These are phyloP conservation scores for Pterostichus madidus DNA, from an alignment of 2,888 invertebrate species.

Conservation along the genomic window DNA sequence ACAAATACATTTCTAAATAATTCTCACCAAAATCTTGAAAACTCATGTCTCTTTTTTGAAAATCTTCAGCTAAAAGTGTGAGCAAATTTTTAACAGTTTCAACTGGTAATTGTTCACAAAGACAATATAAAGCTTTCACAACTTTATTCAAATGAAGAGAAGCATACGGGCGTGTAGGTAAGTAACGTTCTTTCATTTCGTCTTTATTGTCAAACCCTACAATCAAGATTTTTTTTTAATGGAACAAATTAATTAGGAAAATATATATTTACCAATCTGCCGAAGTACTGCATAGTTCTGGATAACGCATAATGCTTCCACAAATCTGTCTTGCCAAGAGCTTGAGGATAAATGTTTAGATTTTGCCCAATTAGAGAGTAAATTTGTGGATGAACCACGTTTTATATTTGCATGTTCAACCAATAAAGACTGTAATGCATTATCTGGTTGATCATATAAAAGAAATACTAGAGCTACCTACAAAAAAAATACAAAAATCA, in stretches of 20 bases:
- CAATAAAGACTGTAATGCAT: slow-evolving; percentile 70
- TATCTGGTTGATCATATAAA: slow-evolving; percentile 71
- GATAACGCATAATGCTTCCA: slow-evolving; percentile 80
- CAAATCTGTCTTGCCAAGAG: slow-evolving; percentile 77
- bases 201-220: slow-evolving; percentile 68
- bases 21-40: slow-evolving; percentile 68
- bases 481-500: slow-evolving; percentile 66
- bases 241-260: no score
- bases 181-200: slow-evolving; percentile 73
- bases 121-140: slow-evolving; percentile 76
- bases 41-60: slow-evolving; percentile 68
- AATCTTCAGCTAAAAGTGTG: slow-evolving; percentile 69
- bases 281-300: slow-evolving; percentile 75
- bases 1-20: slow-evolving; percentile 73
- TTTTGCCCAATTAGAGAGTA: slow-evolving; percentile 73
- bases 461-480: slow-evolving; percentile 74
- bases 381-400: slow-evolving; percentile 63
- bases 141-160: slow-evolving; percentile 75
- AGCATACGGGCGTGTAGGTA: slow-evolving; percentile 75
- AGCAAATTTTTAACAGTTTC: slow-evolving; percentile 72
- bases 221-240: no score
- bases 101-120: slow-evolving; percentile 76
- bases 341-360: slow-evolving; percentile 69
- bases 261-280: slow-evolving; percentile 73
- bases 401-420: slow-evolving; percentile 56